Percentiles rank a stretch among this genome's conserved stretches.
phyloP scores from a whole-genome alignment of 1,140 invertebrate genomes.

The Metopolophium dirhodum region DNA sequence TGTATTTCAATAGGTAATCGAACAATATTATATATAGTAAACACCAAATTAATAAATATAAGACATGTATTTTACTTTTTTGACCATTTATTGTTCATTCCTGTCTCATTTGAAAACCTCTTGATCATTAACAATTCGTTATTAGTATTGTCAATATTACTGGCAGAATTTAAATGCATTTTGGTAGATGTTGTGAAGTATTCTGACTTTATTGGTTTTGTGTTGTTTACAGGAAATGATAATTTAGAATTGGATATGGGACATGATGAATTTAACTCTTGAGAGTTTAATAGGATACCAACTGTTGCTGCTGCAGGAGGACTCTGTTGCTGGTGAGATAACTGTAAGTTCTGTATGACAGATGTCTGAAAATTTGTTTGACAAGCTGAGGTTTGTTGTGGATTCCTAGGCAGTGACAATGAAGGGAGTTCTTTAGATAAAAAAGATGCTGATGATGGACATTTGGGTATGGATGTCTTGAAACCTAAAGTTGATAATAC shows the following conservation, averaged over 20 bases:
- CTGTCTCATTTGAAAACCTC: slow-evolving; percentile 43
- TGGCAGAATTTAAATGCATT: neutral
- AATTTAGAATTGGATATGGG: neutral
- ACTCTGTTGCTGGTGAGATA: neutral
- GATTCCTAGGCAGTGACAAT: neutral
- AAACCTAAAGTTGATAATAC: neutral
- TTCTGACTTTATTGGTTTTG: neutral
- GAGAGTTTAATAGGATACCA: neutral
- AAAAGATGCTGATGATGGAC: neutral
- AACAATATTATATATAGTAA: neutral
- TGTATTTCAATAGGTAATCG: neutral
- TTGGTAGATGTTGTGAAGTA: no score
- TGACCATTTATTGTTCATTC: slow-evolving; percentile 47
- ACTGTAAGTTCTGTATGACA: neutral
- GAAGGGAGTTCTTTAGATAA: neutral
- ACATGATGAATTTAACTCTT: neutral
- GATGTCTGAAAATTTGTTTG: neutral
- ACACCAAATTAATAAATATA: neutral
- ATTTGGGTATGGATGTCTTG: neutral
- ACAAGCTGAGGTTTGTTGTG: neutral
- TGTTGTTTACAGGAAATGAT: neutral
- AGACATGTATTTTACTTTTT: slow-evolving; percentile 23
- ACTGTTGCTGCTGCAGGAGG: neutral
- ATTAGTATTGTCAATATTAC: neutral
- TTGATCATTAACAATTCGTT: slow-evolving; percentile 38